Conservation (phyloP, 2,888 invertebrate species). For the Trachelus tabidus region DNA sequence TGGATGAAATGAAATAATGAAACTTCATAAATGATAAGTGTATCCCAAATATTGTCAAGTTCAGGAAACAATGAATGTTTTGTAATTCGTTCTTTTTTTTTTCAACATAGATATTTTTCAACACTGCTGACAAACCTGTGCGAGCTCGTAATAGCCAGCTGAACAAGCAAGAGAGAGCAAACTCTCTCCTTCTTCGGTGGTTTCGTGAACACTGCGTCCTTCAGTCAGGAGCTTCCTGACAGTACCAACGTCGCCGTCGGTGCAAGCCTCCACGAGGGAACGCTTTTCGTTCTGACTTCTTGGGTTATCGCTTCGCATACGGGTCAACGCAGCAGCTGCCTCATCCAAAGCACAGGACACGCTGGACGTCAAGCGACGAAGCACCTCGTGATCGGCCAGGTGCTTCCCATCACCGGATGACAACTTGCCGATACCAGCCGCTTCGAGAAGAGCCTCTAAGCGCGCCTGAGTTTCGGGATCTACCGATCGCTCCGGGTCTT, state of each 20-base stretch:
- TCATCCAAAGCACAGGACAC: constrained; percentile 96
- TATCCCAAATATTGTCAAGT: not conserved
- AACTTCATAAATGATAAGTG: not conserved
- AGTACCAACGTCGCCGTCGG: constrained; percentile 93
- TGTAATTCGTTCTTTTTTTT: not conserved
- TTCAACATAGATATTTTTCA: not conserved
- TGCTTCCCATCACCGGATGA: constrained; percentile 84
- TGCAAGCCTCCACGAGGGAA: constrained; percentile 91
- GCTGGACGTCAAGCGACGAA: constrained; percentile 87
- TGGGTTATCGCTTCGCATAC: constrained; percentile 93
- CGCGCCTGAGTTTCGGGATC: constrained; percentile 90
- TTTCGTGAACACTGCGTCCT: constrained; percentile 94
- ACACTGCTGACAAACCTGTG: constrained; percentile 75
- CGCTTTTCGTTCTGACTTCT: constrained; percentile 75
- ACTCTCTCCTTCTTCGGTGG: constrained; percentile 97
- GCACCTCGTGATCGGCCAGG: constrained; percentile 89
- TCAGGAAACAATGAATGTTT: not conserved
- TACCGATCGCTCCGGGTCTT: constrained; percentile 76
- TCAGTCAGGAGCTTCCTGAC: constrained; percentile 92
- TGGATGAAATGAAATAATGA: not conserved
- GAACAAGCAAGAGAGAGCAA: constrained; percentile 95
- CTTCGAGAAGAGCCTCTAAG: constrained; percentile 93
- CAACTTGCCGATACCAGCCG: constrained; percentile 88
- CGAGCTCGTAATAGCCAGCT: constrained; percentile 96
- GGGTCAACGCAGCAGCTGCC: constrained; percentile 94